These are phyloP conservation scores for Epinephelus malabaricus DNA, from an alignment of 2,797 vertebrate species.

Conservation along the genomic window DNA sequence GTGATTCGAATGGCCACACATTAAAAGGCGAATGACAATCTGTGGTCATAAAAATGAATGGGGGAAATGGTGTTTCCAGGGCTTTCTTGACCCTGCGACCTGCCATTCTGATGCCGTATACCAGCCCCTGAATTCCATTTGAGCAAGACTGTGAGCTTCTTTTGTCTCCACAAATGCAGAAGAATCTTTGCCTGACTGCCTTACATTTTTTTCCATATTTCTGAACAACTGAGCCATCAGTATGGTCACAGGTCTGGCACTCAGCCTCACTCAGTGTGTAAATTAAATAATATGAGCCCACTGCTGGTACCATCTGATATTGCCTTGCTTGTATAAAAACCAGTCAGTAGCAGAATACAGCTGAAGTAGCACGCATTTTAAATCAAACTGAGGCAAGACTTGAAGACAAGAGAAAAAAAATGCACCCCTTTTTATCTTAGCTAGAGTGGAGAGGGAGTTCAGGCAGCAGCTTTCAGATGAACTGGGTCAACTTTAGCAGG, in stretches of 20 bases:
- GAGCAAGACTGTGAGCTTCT: conserved; percentile 2
- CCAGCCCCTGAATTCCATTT: conserved; percentile 8
- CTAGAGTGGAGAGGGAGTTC: neutral
- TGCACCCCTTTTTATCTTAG: neutral
- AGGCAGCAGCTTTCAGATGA: conserved; percentile 3
- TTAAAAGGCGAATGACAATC: neutral
- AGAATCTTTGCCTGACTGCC: conserved; percentile 15
- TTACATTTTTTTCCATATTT: conserved; percentile 30
- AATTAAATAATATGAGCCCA: neutral
- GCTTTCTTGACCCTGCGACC: neutral
- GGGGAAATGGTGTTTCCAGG: neutral
- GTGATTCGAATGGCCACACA: no score
- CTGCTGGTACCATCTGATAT: neutral
- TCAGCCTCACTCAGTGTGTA: neutral
- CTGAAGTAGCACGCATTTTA: neutral
- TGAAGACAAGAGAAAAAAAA: neutral
- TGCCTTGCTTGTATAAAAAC: neutral
- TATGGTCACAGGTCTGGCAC: no score
- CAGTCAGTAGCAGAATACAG: neutral
- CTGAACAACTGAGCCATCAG: conserved; percentile 10
- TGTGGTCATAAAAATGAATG: neutral
- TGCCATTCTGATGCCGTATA: neutral
- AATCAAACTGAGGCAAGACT: neutral
- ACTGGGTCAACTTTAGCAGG: neutral
- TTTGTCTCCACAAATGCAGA: conserved; percentile 29